A percentile compares a stretch with the other conserved stretches of the same genome.
Evolutionary conservation across 2,888 invertebrate species (phyloP).

Genomic region (Sycophila texana): DNA sequence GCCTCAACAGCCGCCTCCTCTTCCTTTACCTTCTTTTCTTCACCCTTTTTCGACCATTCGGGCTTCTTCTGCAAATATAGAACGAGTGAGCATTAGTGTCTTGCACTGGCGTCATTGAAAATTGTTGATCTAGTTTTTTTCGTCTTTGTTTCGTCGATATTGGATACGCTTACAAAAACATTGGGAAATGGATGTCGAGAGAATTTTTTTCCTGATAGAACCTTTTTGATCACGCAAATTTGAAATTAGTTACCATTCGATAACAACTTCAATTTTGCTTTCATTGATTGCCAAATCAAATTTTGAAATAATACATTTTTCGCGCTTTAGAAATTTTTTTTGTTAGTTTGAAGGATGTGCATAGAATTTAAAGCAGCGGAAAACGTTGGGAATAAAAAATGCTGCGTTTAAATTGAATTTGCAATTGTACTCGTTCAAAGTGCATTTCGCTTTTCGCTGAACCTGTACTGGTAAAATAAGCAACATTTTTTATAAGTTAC

Average conservation of each 20-base stretch:
- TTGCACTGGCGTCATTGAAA: background rate
- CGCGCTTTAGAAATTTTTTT: background rate
- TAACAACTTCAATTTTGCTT: constrained; percentile 24
- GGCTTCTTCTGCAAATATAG: constrained; percentile 89
- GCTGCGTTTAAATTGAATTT: too few species aligned
- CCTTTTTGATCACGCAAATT: background rate
- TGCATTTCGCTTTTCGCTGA: background rate
- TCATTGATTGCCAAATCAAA: constrained; percentile 3
- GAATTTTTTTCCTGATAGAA: constrained; percentile 8
- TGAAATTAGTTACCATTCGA: background rate
- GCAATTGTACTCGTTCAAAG: background rate
- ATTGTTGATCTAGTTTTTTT: background rate
- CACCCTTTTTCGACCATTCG: constrained; percentile 96
- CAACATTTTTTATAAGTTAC: background rate
- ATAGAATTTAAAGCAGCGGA: background rate
- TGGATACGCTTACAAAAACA: background rate
- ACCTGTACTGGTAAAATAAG: background rate
- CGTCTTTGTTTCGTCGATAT: background rate
- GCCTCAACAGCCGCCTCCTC: constrained; percentile 90
- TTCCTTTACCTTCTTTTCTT: constrained; percentile 90
- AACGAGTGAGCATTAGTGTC: constrained; percentile 37
- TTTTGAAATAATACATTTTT: constrained; percentile 17
- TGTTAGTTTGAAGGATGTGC: constrained; percentile 8
- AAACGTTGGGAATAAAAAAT: too few species aligned
- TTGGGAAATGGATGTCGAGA: background rate